Percentiles rank a stretch among this genome's conserved stretches.
Evolutionary conservation across 1,140 invertebrate species (phyloP).

Genomic region (Frieseomelitta varia): DNA sequence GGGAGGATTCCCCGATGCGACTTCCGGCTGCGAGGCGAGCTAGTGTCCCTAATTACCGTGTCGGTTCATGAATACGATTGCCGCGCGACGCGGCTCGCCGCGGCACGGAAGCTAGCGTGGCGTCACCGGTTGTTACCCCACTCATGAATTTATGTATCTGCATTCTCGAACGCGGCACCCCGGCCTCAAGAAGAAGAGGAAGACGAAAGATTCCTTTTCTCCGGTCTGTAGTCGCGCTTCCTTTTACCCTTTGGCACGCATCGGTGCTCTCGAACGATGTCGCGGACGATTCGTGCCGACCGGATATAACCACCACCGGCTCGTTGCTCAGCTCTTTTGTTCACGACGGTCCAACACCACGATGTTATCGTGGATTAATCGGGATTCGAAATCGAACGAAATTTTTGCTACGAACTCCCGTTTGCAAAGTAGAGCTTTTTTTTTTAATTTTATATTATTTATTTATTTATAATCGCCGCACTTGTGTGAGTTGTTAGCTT

Average conservation of each 20-base stretch:
- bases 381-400: neutral
- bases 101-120: constrained; percentile 81
- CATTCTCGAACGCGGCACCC: constrained; percentile 78
- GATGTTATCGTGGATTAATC: neutral
- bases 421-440: no score
- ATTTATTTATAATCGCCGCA: no score
- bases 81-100: constrained; percentile 64
- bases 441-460: no score
- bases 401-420: neutral
- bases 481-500: no score
- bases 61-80: constrained; percentile 83
- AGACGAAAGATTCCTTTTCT: constrained; percentile 52
- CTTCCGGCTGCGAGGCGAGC: constrained; percentile 81
- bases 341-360: neutral
- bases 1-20: constrained; percentile 80
- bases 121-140: constrained; percentile 81
- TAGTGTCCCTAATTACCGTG: constrained; percentile 83
- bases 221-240: constrained; percentile 50
- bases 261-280: constrained; percentile 60
- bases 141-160: constrained; percentile 83
- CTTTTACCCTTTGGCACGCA: constrained; percentile 58
- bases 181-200: constrained; percentile 49
- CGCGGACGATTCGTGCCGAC: constrained; percentile 38
- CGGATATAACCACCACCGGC: constrained; percentile 32
- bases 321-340: constrained; percentile 17